Evolutionary conservation across 2,888 invertebrate genomes (phyloP), one percentile per base, ranked within the genome.

Genomic region (Philhelius pedissequus): DNA sequence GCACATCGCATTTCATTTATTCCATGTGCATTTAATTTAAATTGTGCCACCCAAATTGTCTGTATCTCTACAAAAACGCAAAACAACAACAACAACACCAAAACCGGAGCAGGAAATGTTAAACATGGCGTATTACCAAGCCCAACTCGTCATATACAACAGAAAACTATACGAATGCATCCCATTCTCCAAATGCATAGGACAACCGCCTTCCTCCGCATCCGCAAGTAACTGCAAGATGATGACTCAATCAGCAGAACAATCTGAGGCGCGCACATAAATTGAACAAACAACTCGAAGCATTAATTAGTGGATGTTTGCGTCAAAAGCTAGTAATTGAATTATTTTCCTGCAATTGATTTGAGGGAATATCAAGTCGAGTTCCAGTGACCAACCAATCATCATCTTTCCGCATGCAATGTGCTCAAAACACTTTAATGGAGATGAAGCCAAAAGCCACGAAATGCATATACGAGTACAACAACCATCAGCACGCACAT

Each of bases 291-390:
- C 48, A 79, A 80, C 75, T 79, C 38, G 50, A 66, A 50, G 54
- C 70, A 84, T 50, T 84, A 80, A 84, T 84, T 84, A 84, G 75
- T 66, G 71, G 60, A 60, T 68, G 80, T 58, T 56, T 84, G 75
- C 68, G 58, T 64, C 54, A 66, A 64, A 27, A 43, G 38, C 32
- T 60, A 60, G 80, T 80, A 84, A 84, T 84, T 84, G 84, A 84
- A 84, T 84, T 73, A 80, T 84, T 84, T 84, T 68, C 76, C 58
- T 54, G 48, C 84, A 84, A 84, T 80, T 84, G 84, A 84, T 71
- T 84, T 76, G 60, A 62, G 43, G 73, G 74, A 52, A 52, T 27
- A 82, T 82, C 69, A 78, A 66, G 43, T 35, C 58, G 69, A 78
- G 60, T 78, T 35, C 58, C 64, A 78, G 60, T 78, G 82, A 62